Conservation (phyloP, 2,113 vertebrate genomes). For the Muntiacus muntjak region DNA sequence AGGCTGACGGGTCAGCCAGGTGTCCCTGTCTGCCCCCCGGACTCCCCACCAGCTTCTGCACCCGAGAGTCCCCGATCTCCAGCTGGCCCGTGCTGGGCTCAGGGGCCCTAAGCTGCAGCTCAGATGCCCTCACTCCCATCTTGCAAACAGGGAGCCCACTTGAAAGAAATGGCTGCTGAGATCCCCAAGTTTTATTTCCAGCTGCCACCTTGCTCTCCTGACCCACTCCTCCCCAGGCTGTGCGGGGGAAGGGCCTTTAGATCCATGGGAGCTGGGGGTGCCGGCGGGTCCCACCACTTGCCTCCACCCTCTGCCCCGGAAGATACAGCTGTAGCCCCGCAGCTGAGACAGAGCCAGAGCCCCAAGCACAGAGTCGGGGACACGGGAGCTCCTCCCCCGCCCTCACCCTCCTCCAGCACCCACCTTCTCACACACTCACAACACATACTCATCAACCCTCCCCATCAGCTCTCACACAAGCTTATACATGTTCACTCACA, state of each 20-base stretch:
- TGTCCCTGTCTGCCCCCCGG: not conserved
- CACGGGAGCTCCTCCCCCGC: not conserved
- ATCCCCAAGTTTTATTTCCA: not conserved
- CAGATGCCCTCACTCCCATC: not conserved
- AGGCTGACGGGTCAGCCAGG: not conserved
- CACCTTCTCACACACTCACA: not conserved
- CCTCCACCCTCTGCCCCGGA: not conserved
- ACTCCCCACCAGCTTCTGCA: not conserved
- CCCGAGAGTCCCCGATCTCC: not conserved
- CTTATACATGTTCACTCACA: not conserved
- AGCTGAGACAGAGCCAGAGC: not conserved
- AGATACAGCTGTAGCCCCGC: not conserved
- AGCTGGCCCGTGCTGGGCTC: not conserved
- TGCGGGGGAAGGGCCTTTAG: not conserved
- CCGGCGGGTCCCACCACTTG: not conserved
- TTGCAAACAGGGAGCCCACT: not conserved
- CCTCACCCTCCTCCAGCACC: not conserved
- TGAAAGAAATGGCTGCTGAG: not conserved
- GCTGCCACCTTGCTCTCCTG: rapidly evolving
- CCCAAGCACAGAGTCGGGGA: not conserved
- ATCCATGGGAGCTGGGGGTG: not conserved
- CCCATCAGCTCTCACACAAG: not conserved
- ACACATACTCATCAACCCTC: too few relatives aligned
- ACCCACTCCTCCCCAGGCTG: rapidly evolving
- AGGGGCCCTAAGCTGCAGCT: not conserved